These are phyloP conservation scores for Drosophila seclusa DNA, from an alignment of 2,888 invertebrate genomes.

Conservation along the genomic window DNA sequence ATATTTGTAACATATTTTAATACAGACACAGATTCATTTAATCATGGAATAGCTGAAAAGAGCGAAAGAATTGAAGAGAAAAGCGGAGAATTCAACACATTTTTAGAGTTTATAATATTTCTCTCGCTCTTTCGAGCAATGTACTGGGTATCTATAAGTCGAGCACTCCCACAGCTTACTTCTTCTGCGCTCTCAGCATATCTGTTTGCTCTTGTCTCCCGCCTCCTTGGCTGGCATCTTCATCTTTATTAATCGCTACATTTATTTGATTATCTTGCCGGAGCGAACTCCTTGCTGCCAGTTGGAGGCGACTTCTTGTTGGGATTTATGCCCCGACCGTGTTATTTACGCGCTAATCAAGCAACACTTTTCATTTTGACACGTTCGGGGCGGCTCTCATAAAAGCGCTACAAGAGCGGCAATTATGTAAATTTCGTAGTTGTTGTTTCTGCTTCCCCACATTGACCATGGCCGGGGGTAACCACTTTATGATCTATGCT, in stretches of 20 bases:
- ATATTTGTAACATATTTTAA: not conserved
- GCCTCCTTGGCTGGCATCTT: conserved; percentile 64
- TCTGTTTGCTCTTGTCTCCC: not conserved
- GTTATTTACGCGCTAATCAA: conserved; percentile 82
- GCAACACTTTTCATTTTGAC: conserved; percentile 83
- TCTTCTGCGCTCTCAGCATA: not conserved
- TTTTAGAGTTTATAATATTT: not conserved
- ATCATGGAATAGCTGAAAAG: not conserved
- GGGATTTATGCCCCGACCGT: conserved; percentile 71
- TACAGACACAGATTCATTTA: not conserved
- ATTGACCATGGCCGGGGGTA: conserved; percentile 56
- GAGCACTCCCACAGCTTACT: no score
- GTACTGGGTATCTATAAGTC: not conserved
- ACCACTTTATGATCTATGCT: conserved; percentile 75
- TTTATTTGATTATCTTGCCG: conserved; percentile 78
- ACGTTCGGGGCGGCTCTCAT: conserved; percentile 71
- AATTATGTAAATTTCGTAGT: conserved; percentile 77
- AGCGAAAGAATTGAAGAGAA: no score
- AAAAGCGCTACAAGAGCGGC: conserved; percentile 72
- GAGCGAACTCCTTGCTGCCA: conserved; percentile 23
- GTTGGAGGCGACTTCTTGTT: conserved; percentile 24
- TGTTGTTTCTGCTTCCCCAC: conserved; percentile 37
- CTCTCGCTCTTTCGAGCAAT: not conserved
- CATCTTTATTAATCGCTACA: conserved; percentile 78
- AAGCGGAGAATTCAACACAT: not conserved